These are phyloP conservation scores for Corvus hawaiiensis DNA, from an alignment of 2,113 vertebrate genomes.

Conservation along the genomic window DNA sequence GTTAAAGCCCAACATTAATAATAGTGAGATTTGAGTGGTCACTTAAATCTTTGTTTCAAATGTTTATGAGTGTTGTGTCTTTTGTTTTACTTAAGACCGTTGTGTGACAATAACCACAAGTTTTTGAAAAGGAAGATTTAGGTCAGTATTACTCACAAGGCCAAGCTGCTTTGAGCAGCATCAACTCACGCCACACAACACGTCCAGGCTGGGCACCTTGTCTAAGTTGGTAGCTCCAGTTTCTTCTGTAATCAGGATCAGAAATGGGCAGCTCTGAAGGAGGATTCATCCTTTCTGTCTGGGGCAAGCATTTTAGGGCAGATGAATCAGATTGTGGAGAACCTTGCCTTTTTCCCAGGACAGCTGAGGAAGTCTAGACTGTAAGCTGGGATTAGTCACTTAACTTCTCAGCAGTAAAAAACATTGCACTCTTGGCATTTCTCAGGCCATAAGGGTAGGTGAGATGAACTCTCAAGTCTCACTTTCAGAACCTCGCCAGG, in stretches of 20 bases:
- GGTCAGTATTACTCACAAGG: background rate
- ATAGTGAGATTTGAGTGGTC: background rate
- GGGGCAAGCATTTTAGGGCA: background rate
- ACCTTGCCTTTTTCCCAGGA: slow-evolving; percentile 25
- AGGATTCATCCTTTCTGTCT: slow-evolving; percentile 23
- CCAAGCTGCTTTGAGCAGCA: background rate
- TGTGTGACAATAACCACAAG: background rate
- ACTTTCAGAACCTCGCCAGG: background rate
- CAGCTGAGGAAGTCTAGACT: slow-evolving; percentile 43
- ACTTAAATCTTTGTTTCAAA: background rate
- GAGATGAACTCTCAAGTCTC: background rate
- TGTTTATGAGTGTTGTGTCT: background rate
- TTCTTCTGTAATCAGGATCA: background rate
- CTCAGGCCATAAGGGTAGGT: background rate
- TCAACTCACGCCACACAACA: background rate
- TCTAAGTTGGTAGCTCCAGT: background rate
- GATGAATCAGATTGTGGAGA: slow-evolving; percentile 43
- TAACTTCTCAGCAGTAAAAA: background rate
- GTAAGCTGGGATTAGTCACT: slow-evolving; percentile 29
- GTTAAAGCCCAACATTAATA: background rate
- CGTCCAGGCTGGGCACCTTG: background rate
- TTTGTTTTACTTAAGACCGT: background rate
- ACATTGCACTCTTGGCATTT: background rate
- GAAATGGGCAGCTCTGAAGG: background rate
- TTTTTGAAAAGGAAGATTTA: background rate